These are phyloP conservation scores for Dendrophyllia cribrosa DNA, from an alignment of 64 coral and sea anemone species.

Conservation along the genomic window DNA sequence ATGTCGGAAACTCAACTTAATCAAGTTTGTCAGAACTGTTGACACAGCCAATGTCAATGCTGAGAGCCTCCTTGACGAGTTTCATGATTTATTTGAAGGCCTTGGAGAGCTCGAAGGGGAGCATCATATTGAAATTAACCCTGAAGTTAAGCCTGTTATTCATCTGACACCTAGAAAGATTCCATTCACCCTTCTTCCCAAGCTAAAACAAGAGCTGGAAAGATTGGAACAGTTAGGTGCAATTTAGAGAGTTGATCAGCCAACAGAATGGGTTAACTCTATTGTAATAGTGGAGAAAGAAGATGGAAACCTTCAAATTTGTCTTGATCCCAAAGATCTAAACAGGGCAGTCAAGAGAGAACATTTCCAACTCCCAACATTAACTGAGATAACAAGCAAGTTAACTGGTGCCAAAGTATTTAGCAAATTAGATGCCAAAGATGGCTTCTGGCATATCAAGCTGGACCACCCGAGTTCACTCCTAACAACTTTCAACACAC, in stretches of 20 bases:
- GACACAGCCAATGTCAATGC: too few species aligned
- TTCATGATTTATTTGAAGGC: too few species aligned
- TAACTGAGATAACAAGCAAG: conserved; percentile 1
- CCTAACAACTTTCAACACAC: background rate
- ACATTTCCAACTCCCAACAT: conserved; percentile 43
- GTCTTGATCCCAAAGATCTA: conserved; percentile 59
- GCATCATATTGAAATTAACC: too few species aligned
- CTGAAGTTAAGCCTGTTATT: background rate
- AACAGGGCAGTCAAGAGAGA: conserved; percentile 16
- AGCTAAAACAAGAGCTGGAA: conserved; percentile 38
- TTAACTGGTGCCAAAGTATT: conserved; percentile 56
- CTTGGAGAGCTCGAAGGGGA: too few species aligned
- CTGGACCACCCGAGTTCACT: conserved; percentile 5
- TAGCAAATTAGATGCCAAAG: background rate
- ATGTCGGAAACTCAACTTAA: too few species aligned
- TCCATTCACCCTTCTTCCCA: background rate
- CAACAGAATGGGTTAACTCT: conserved; percentile 44
- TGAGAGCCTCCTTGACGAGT: too few species aligned
- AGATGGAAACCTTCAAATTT: conserved; percentile 28
- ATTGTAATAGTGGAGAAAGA: conserved; percentile 46
- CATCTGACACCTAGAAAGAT: conserved; percentile 6
- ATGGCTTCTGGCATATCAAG: conserved; percentile 11
- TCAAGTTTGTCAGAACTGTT: too few species aligned
- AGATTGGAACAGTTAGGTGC: background rate
- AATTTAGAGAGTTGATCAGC: conserved; percentile 33